Base-by-base conservation (phyloP, 2,113 vertebrate species). In the Mugil cephalus region DNA sequence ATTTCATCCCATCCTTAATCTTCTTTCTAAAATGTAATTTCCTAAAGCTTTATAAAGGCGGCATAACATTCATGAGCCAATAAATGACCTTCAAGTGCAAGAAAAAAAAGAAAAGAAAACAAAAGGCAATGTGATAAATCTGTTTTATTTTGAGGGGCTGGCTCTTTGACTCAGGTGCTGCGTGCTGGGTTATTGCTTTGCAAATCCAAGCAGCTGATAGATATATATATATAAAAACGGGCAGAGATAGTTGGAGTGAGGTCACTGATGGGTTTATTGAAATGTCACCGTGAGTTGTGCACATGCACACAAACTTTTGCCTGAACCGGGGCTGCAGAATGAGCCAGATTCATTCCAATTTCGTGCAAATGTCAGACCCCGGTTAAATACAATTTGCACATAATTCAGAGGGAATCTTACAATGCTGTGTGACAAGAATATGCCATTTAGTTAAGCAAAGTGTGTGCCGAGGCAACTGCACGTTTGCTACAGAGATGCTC, bases 61-160 rank as follows among this genome's bases (percentile, higher is more conserved):
- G 40, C 17, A 18, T 67, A 70, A 63, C 78, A 84, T 77, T 80
- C 43, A 80, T 18, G 43, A 76, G 64, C 46, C 79, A 64, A 76
- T 86, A 74, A 89, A 84, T 78, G 79, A 85, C 86, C 71, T 89
- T 81, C 69, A 66, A 53, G 53, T 19, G 45, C 62, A 59, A 73
- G 35, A 46, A 52, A 18, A 46, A 17, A 14, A 52, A 65, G 62
- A 18, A 14, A 67, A 65, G 10, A 74, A 80, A 80, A 81, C 68
- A 81, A 82, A 82, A 77, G 40, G 40, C 47, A 62, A 15, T 42
- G 69, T n/a, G 74, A 88, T 90, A 86, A 86, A 80, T 82, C 74
- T 11, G 39, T 80, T 81, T 86, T 59, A 74, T 83, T 88, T 36
- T 35, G 76, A 82, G 68, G 50, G 17, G 63, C 59, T 58, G 66